Conservation (phyloP, 2,797 vertebrate genomes). For the Furcifer pardalis region DNA sequence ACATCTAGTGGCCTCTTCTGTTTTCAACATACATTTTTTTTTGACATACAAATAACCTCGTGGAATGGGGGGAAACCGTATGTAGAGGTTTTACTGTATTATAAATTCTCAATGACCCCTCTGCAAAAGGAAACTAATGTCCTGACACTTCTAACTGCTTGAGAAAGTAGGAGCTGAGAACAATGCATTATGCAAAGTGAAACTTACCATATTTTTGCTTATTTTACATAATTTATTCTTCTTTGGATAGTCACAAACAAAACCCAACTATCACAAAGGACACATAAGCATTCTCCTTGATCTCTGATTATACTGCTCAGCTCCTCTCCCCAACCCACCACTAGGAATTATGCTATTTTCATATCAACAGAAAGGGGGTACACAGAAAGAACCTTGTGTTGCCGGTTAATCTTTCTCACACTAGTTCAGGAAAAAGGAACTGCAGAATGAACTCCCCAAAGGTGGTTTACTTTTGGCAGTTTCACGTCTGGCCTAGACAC, state of each 20-base stretch:
- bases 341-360: not conserved
- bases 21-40: too few species aligned
- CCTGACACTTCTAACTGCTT: not conserved
- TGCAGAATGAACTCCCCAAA: too few species aligned
- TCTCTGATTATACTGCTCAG: not conserved
- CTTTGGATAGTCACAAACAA: not conserved
- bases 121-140: not conserved
- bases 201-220: not conserved
- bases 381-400: too few species aligned
- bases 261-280: not conserved
- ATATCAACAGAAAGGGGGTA: too few species aligned
- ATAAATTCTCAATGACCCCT: not conserved
- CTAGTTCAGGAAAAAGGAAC: too few species aligned
- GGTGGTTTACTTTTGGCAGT: too few species aligned
- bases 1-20: too few species aligned
- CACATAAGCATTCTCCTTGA: not conserved
- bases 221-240: slow-evolving; percentile 3
- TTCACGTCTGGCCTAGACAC: too few species aligned
- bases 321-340: not conserved
- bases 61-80: too few species aligned
- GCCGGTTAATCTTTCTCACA: too few species aligned
- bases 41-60: too few species aligned
- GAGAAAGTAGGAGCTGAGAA: not conserved
- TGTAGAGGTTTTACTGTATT: not conserved
- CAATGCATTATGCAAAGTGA: not conserved